A percentile compares a stretch with the other conserved stretches of the same genome.
These are phyloP conservation scores for Genyomyrus donnyi DNA, from an alignment of 2,113 vertebrate species.

Conservation along the genomic window DNA sequence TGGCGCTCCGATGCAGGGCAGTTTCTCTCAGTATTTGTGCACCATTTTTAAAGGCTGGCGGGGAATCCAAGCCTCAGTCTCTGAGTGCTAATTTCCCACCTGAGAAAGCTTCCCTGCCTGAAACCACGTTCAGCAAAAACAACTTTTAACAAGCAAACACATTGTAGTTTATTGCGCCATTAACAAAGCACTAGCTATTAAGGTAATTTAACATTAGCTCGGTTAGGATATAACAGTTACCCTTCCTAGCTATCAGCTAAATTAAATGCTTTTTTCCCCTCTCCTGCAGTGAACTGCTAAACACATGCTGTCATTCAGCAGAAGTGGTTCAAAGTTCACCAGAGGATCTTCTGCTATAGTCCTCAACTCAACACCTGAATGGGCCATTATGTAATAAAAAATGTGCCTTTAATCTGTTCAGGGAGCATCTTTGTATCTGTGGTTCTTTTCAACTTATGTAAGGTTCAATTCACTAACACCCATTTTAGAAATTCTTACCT, in stretches of 20 bases:
- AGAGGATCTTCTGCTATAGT: not conserved
- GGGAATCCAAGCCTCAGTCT: not conserved
- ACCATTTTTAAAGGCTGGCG: not conserved
- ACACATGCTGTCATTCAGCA: conserved; percentile 10
- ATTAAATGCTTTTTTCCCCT: not conserved
- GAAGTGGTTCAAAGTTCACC: not conserved
- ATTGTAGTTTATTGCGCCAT: not conserved
- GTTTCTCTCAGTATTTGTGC: not conserved
- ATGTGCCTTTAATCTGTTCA: not conserved
- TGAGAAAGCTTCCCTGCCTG: no score
- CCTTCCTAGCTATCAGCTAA: not conserved
- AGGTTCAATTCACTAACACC: not conserved
- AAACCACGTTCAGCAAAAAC: not conserved
- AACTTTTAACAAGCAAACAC: not conserved
- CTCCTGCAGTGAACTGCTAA: not conserved
- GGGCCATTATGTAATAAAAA: not conserved
- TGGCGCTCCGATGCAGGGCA: not conserved
- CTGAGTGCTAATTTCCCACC: not conserved
- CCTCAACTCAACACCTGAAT: not conserved
- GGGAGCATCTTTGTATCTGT: not conserved
- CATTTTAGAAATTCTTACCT: not conserved
- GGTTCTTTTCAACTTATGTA: not conserved
- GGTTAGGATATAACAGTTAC: not conserved
- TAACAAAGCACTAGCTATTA: not conserved
- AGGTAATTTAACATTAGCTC: not conserved